These are phyloP conservation scores for Trachurus trachurus DNA, from an alignment of 2,797 vertebrate genomes.

Conservation along the genomic window DNA sequence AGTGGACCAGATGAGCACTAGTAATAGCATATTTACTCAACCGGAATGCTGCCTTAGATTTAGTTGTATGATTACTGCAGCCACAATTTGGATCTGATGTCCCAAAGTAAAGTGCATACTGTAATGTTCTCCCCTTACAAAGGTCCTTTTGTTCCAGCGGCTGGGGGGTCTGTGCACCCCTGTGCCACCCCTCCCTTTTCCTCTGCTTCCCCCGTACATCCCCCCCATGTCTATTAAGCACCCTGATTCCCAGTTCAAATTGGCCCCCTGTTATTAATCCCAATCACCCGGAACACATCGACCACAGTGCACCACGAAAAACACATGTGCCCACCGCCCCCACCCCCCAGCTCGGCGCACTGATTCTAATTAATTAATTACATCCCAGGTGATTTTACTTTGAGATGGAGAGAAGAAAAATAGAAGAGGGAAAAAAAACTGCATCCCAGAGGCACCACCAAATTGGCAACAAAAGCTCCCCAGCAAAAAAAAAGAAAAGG, in stretches of 20 bases:
- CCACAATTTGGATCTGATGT: conserved; percentile 59
- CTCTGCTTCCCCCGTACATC: conserved; percentile 26
- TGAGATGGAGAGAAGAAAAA: conserved; percentile 78
- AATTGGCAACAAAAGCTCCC: conserved; percentile 80
- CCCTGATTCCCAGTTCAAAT: conserved; percentile 85
- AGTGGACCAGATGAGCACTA: conserved; percentile 27
- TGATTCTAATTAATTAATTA: conserved; percentile 89
- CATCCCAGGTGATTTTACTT: conserved; percentile 88
- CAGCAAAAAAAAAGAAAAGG: conserved; percentile 57
- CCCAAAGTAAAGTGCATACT: conserved; percentile 60
- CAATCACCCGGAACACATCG: conserved; percentile 87
- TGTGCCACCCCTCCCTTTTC: conserved; percentile 37
- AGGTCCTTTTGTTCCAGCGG: conserved; percentile 80
- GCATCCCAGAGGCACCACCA: conserved; percentile 79
- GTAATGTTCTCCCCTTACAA: conserved; percentile 73
- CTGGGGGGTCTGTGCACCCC: conserved; percentile 69
- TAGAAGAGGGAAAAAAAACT: conserved; percentile 64
- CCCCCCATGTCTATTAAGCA: conserved; percentile 77
- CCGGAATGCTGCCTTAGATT: conserved; percentile 45
- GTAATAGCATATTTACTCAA: conserved; percentile 55
- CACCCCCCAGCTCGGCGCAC: conserved; percentile 58
- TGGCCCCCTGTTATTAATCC: conserved; percentile 87
- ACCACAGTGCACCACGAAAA: conserved; percentile 79
- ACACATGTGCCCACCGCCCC: conserved; percentile 77
- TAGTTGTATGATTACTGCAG: conserved; percentile 59